Base-by-base conservation (phyloP, 2,113 vertebrate genomes). In the Oryctolagus cuniculus region DNA sequence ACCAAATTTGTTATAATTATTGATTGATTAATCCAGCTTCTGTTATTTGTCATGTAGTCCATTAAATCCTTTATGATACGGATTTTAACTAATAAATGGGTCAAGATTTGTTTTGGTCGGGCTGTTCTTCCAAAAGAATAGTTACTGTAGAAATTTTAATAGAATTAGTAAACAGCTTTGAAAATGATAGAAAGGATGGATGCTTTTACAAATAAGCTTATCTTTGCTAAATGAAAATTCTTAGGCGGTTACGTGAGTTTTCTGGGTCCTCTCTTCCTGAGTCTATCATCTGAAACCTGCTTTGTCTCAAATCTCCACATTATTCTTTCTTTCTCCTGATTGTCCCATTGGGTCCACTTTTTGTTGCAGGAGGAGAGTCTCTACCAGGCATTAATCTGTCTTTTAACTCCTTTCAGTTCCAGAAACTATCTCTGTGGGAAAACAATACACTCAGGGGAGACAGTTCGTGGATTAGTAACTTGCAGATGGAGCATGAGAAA, bases 401-500 rank as follows among this genome's bases (percentile, higher is more conserved):
- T 81, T 96, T 95, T 95, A 95, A 96, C 95, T 90, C 74, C 61
- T 95, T 95, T 90, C 84, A 79, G 63, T 97, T 88, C 79, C 72
- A 88, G 82, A 80, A 97, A 95, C 86, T 95, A 27, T 92, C 93
- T 93, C 88, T 61, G 44, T 90, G 87, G 81, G 81, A 49, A 58
- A 93, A 93, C 94, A 44, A 89, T 85, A 94, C 55, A 69, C 95
- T 96, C 93, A 90, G n/a, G 95, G 90, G 96, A 97, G 53, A 87
- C 31, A 19, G 90, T 95, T 95, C 86, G 86, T 97, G 94, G 94
- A 83, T 96, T 96, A 96, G 92, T 97, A 92, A 88, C n/a, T 97
- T 93, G 82, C 81, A 86, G 90, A 96, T 97, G 95, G 88, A 96
- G 93, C 95, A 95, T 97, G 93, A 89, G 78, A 97, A 93, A 94